Evolutionary conservation across 2,113 vertebrate species (phyloP).

Genomic region (Aix galericulata): DNA sequence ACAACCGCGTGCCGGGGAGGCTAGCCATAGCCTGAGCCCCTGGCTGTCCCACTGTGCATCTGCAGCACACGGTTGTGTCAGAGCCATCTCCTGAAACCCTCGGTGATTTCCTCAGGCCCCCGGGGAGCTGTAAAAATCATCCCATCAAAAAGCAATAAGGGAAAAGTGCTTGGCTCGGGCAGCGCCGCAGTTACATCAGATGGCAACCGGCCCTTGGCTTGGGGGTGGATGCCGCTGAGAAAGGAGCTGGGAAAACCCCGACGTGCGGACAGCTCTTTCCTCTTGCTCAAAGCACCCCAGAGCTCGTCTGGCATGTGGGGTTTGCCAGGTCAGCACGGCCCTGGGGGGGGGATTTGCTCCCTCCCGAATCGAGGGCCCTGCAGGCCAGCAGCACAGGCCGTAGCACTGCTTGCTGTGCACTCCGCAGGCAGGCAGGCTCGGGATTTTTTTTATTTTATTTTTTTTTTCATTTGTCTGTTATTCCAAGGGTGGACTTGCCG

Average conservation of each 20-base stretch:
- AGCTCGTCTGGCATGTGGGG: rapidly evolving
- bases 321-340: not conserved
- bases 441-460: not conserved
- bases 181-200: not conserved
- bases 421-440: not conserved
- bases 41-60: rapidly evolving
- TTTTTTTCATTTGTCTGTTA: not conserved
- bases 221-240: not conserved
- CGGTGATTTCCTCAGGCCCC: not conserved
- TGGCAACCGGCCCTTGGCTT: rapidly evolving
- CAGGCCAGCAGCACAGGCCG: not conserved
- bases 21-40: not conserved
- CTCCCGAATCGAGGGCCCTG: not conserved
- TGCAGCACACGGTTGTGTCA: not conserved
- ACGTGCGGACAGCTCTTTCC: not conserved
- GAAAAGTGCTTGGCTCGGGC: not conserved
- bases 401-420: not conserved
- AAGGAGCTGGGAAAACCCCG: not conserved
- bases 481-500: not conserved
- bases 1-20: not conserved
- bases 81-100: not conserved
- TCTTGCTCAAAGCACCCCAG: not conserved
- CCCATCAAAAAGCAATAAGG: not conserved
- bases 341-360: not conserved
- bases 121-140: not conserved